phyloP scores from a whole-genome alignment of 2,113 vertebrate species.

The Danionella cerebrum region DNA sequence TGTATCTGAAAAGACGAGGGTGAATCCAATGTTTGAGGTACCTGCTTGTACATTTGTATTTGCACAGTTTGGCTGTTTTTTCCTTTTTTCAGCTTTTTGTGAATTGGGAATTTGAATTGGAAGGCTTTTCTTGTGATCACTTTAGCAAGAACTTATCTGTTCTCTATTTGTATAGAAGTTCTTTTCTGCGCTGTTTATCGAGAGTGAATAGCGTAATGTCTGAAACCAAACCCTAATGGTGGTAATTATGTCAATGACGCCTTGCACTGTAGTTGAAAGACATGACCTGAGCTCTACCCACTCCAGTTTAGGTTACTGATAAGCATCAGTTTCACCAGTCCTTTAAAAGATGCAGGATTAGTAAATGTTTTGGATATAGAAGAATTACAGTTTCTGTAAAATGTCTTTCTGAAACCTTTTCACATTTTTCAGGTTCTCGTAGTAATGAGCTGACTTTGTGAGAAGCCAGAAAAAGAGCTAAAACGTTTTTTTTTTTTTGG shows the following conservation, averaged over 20 bases:
- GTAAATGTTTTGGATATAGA: not conserved
- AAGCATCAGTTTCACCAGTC: conserved; percentile 4
- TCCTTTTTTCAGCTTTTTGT: not conserved
- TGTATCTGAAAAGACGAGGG: conserved; percentile 58
- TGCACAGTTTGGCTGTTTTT: too few species aligned
- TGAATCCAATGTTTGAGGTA: too few species aligned
- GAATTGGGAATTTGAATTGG: not conserved
- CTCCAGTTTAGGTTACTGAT: conserved; percentile 6
- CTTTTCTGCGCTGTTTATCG: conserved; percentile 12
- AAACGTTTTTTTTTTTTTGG: not conserved
- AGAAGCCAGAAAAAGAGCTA: not conserved
- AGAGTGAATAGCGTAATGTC: conserved; percentile 20
- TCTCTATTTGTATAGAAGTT: not conserved
- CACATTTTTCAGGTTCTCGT: conserved; percentile 13
- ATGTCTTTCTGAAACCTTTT: not conserved
- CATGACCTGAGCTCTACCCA: conserved; percentile 18
- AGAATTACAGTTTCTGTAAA: not conserved
- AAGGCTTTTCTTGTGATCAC: too few species aligned
- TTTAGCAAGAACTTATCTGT: too few species aligned
- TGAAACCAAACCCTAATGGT: conserved; percentile 42
- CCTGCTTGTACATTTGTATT: too few species aligned
- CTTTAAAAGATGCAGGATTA: not conserved
- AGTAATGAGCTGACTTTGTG: conserved; percentile 18
- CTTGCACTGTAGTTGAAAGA: conserved; percentile 40
- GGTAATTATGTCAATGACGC: conserved; percentile 33